Percentiles rank a stretch among this genome's conserved stretches.
phyloP scores from a whole-genome alignment of 1,140 invertebrate species.

The Drosophila serrata region DNA sequence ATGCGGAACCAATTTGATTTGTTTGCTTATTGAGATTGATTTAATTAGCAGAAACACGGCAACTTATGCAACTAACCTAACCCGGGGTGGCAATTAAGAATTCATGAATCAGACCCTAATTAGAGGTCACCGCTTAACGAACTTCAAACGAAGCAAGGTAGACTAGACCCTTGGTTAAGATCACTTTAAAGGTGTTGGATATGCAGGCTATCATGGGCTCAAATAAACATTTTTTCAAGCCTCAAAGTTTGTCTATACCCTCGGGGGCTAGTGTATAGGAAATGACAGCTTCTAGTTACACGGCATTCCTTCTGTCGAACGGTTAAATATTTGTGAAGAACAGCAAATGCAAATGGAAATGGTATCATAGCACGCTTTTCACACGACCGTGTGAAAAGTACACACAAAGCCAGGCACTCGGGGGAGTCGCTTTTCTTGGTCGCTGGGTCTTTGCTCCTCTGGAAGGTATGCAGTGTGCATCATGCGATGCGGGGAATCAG shows the following conservation, averaged over 20 bases:
- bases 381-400: constrained; percentile 72
- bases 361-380: constrained; percentile 73
- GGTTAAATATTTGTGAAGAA: constrained; percentile 67
- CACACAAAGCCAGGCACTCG: constrained; percentile 31
- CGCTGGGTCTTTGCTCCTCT: constrained; percentile 37
- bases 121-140: constrained; percentile 30
- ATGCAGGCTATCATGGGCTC: neutral
- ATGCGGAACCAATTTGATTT: constrained; percentile 58
- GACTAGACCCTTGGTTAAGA: constrained; percentile 11
- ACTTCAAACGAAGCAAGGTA: neutral
- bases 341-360: constrained; percentile 45
- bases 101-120: constrained; percentile 53
- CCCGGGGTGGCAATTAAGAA: constrained; percentile 46
- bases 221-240: neutral
- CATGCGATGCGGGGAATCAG: constrained; percentile 38
- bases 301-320: constrained; percentile 49
- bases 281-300: constrained; percentile 30
- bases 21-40: constrained; percentile 37
- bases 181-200: neutral
- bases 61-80: constrained; percentile 44
- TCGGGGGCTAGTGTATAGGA: neutral
- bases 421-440: constrained; percentile 7
- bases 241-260: neutral
- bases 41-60: constrained; percentile 53
- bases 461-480: neutral